phyloP scores from a whole-genome alignment of 2,797 vertebrate genomes.

The Ctenochaetus hawaiiensis region DNA sequence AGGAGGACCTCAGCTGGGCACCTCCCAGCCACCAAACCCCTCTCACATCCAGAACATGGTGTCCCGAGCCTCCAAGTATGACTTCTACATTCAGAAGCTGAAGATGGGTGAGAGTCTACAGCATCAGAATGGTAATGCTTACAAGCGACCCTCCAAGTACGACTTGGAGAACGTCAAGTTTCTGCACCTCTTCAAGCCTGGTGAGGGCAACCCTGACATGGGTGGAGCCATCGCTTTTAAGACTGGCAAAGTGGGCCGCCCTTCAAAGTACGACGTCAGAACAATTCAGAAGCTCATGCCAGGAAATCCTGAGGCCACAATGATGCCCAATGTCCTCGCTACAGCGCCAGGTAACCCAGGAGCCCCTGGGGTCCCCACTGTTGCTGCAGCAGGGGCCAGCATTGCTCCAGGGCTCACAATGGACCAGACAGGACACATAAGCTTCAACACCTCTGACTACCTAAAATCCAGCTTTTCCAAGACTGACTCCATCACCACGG shows the following conservation, averaged over 20 bases:
- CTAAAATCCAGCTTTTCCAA: conserved; percentile 99
- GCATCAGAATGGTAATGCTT: conserved; percentile 94
- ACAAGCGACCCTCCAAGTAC: conserved; percentile 97
- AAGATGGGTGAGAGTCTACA: conserved; percentile 94
- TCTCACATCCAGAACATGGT: conserved; percentile 93
- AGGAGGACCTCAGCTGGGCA: conserved; percentile 80
- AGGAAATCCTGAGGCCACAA: conserved; percentile 87
- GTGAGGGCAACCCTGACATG: conserved; percentile 97
- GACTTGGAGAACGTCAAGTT: conserved; percentile 99
- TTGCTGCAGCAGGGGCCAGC: conserved; percentile 73
- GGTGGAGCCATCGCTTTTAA: conserved; percentile 99
- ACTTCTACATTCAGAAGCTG: conserved; percentile 98
- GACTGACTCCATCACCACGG: conserved; percentile 99
- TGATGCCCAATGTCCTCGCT: conserved; percentile 89
- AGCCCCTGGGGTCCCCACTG: conserved; percentile 76
- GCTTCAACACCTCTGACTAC: conserved; percentile 94
- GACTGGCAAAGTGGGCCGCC: conserved; percentile 97
- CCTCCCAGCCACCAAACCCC: conserved; percentile 85
- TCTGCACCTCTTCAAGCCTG: conserved; percentile 97
- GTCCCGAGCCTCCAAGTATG: conserved; percentile 95
- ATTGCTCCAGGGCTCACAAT: conserved; percentile 81
- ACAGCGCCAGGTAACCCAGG: conserved; percentile 86
- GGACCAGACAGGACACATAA: conserved; percentile 91
- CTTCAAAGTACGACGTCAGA: conserved; percentile 97
- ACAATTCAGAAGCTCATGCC: conserved; percentile 95